These are phyloP conservation scores for Paraplagusia blochii DNA, from an alignment of 2,113 vertebrate genomes.

Conservation along the genomic window DNA sequence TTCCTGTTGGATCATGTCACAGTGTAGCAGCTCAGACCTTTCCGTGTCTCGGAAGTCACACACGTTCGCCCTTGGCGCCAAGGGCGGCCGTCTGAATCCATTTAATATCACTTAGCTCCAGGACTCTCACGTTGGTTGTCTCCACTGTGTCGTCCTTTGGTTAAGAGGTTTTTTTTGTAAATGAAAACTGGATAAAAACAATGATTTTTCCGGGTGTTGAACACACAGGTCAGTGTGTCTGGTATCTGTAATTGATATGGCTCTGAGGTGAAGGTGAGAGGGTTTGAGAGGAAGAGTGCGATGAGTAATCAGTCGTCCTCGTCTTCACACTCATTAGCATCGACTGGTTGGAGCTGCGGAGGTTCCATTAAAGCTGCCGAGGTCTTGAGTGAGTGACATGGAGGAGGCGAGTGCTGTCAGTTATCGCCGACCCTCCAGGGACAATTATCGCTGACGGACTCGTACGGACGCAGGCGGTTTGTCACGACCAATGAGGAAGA, in stretches of 20 bases:
- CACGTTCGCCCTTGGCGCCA: constrained; percentile 39
- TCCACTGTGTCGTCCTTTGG: constrained; percentile 10
- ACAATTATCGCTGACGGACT: constrained; percentile 57
- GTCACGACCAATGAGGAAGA: constrained; percentile 5
- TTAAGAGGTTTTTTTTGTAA: constrained; percentile 5
- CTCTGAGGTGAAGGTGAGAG: constrained; percentile 3
- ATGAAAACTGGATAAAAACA: too few species aligned
- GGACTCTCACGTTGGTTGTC: constrained; percentile 8
- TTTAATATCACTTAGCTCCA: constrained; percentile 18
- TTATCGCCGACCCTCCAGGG: constrained; percentile 42
- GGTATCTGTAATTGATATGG: not conserved
- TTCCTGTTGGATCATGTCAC: constrained; percentile 54
- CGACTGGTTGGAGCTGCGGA: not conserved
- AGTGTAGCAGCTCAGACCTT: constrained; percentile 16
- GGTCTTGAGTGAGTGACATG: constrained; percentile 34
- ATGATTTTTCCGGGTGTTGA: constrained; percentile 1
- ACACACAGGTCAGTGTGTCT: not conserved
- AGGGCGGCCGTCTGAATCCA: constrained; percentile 47
- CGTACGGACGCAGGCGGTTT: constrained; percentile 33
- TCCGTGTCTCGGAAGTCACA: constrained; percentile 28
- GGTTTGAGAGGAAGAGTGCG: constrained; percentile 10
- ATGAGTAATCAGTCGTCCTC: constrained; percentile 29
- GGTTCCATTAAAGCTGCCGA: constrained; percentile 22
- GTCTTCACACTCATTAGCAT: constrained; percentile 27
- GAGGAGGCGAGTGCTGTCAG: constrained; percentile 33